phyloP scores from a whole-genome alignment of 2,888 invertebrate species.

The Oscheius onirici region DNA sequence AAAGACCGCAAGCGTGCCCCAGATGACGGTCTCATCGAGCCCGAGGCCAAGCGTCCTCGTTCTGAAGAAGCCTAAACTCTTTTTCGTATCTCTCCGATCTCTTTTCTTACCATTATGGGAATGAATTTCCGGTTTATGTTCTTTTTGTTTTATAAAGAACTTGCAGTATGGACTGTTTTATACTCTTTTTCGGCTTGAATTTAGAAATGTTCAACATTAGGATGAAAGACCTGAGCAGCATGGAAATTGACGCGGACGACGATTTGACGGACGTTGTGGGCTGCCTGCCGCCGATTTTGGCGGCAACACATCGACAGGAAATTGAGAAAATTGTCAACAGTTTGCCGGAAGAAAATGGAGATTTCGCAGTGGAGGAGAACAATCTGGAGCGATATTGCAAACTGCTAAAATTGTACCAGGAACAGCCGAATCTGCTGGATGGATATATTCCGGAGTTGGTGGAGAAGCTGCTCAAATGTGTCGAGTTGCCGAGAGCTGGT shows the following conservation, averaged over 20 bases:
- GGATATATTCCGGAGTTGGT: constrained; percentile 55
- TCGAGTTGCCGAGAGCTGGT: constrained; percentile 38
- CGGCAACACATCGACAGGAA: constrained; percentile 41
- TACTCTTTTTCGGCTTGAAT: not conserved
- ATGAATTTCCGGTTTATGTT: not conserved
- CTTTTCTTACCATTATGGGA: constrained; percentile 6
- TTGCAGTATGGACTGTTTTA: not conserved
- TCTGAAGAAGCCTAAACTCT: not conserved
- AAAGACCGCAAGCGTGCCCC: constrained; percentile 4
- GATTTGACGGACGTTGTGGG: constrained; percentile 46
- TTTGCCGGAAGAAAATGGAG: constrained; percentile 12
- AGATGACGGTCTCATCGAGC: not conserved
- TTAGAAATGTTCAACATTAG: not conserved
- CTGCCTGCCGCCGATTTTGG: constrained; percentile 44
- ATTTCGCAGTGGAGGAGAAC: constrained; percentile 25
- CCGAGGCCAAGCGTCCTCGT: constrained; percentile 1
- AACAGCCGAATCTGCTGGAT: constrained; percentile 65
- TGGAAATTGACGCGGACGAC: not conserved
- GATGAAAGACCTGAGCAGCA: not conserved
- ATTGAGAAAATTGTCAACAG: constrained; percentile 31
- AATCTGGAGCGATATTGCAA: constrained; percentile 45
- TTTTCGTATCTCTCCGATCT: constrained; percentile 6
- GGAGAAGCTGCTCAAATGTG: constrained; percentile 40
- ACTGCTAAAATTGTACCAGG: constrained; percentile 55
- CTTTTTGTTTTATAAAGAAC: not conserved